phyloP scores from a whole-genome alignment of 2,113 vertebrate genomes.

The Rhegmatorhina hoffmannsi region DNA sequence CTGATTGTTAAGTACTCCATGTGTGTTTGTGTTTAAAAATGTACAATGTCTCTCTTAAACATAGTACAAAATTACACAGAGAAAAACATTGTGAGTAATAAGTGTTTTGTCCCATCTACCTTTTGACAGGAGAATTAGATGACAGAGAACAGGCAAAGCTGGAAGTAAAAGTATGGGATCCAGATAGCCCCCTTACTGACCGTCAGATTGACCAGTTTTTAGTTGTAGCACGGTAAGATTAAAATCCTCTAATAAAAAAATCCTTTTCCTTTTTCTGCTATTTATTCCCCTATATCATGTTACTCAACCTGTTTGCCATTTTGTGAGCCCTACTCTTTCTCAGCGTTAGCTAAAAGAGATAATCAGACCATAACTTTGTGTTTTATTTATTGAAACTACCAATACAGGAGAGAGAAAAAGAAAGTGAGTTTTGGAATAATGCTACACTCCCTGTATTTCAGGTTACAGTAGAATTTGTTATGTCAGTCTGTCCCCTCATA shows the following conservation, averaged over 20 bases:
- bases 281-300: background rate
- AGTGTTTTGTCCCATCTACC: slow-evolving; percentile 63
- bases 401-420: background rate
- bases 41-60: slow-evolving; percentile 39
- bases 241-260: slow-evolving; percentile 47
- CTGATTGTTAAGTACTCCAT: background rate
- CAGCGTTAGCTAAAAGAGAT: background rate
- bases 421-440: background rate
- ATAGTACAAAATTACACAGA: background rate
- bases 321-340: slow-evolving; percentile 39
- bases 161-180: slow-evolving; percentile 97
- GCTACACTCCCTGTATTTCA: background rate
- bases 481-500: background rate
- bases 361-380: background rate
- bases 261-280: slow-evolving; percentile 23
- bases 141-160: slow-evolving; percentile 94
- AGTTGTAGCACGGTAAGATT: slow-evolving; percentile 93
- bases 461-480: background rate
- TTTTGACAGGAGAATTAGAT: slow-evolving; percentile 87
- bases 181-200: slow-evolving; percentile 93
- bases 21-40: background rate
- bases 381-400: background rate
- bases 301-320: slow-evolving; percentile 32
- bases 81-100: slow-evolving; percentile 52
- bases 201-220: slow-evolving; percentile 99